A percentile compares a stretch with the other conserved stretches of the same genome.
These are phyloP conservation scores for Fissipunctia ypsillon DNA, from an alignment of 2,888 invertebrate genomes.

Conservation along the genomic window DNA sequence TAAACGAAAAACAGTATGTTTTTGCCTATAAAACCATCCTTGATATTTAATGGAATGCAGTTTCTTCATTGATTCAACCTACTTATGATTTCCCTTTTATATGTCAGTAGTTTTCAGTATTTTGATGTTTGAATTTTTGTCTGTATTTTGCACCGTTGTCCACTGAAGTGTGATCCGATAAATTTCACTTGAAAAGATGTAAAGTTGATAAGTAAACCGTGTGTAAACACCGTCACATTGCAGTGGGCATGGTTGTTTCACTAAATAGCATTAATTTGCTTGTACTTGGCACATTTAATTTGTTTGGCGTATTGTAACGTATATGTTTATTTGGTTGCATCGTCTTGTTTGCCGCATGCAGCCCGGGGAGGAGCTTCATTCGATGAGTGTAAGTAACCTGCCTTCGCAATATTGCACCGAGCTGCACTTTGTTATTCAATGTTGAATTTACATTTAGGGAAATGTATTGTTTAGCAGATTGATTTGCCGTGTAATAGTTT, in stretches of 20 bases:
- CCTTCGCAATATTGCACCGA: conserved; percentile 58
- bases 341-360: conserved; percentile 88
- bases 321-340: conserved; percentile 89
- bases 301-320: conserved; percentile 83
- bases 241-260: conserved; percentile 50
- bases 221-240: conserved; percentile 23
- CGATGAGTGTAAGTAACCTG: conserved; percentile 93
- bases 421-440: conserved; percentile 40
- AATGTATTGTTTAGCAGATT: background rate
- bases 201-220: conserved; percentile 22
- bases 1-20: conserved; percentile 30
- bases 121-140: conserved; percentile 50
- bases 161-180: conserved; percentile 48
- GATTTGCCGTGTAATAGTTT: no score
- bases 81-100: conserved; percentile 23
- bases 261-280: conserved; percentile 61
- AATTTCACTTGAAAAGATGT: conserved; percentile 41
- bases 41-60: conserved; percentile 20
- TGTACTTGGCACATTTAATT: conserved; percentile 68
- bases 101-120: conserved; percentile 40
- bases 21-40: conserved; percentile 33
- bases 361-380: conserved; percentile 93
- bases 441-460: conserved; percentile 12
- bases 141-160: conserved; percentile 40
- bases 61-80: conserved; percentile 15